A percentile compares a stretch with the other conserved stretches of the same genome.
Evolutionary conservation across 2,113 vertebrate genomes (phyloP).

Genomic region (Brachionichthys hirsutus): DNA sequence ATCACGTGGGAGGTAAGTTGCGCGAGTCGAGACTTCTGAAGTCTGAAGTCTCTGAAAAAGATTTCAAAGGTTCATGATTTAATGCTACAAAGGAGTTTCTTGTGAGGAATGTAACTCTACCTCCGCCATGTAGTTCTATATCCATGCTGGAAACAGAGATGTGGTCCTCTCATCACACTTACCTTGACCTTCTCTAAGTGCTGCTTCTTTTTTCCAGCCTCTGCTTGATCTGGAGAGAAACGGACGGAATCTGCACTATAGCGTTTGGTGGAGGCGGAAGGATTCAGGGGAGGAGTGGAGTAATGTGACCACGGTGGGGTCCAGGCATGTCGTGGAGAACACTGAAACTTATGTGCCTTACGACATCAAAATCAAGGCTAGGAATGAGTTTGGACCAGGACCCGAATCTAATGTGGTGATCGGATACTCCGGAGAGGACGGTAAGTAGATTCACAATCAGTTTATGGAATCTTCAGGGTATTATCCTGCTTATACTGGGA

Average conservation of each 20-base stretch:
- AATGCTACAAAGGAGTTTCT: no score
- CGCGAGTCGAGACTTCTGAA: no score
- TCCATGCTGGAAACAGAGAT: no score
- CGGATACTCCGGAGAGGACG: constrained; percentile 93
- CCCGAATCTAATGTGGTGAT: constrained; percentile 84
- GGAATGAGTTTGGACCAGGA: constrained; percentile 88
- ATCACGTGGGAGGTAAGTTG: constrained; percentile 91
- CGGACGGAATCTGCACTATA: constrained; percentile 88
- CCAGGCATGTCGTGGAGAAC: constrained; percentile 81
- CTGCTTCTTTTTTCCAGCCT: constrained; percentile 34
- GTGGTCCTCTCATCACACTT: no score
- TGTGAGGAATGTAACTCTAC: no score
- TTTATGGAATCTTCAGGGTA: no score
- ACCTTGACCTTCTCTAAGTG: no score
- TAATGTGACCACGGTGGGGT: constrained; percentile 77
- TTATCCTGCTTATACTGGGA: no score
- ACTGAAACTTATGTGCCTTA: constrained; percentile 90
- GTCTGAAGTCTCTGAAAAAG: no score
- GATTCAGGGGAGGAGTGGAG: constrained; percentile 83
- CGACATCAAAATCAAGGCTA: constrained; percentile 91
- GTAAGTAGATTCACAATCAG: constrained; percentile 83
- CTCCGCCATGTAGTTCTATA: no score
- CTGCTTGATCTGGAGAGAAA: constrained; percentile 84
- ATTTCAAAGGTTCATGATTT: no score
- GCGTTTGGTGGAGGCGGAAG: constrained; percentile 85